Evolutionary conservation across 2,113 vertebrate species (phyloP), one percentile per base, ranked within the genome.

Genomic region (Antechinus flavipes): DNA sequence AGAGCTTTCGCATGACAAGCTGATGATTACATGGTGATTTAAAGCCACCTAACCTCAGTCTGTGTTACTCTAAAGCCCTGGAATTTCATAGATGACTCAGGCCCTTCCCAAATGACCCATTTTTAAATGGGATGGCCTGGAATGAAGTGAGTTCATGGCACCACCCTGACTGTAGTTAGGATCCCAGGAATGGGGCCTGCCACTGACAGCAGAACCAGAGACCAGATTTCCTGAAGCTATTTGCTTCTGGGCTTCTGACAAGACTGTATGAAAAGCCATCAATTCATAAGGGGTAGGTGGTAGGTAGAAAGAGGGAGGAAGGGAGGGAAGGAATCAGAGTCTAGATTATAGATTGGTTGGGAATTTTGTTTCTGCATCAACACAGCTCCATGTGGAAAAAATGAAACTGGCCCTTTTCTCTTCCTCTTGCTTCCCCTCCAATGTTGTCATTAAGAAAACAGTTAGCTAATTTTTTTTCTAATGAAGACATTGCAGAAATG

Each of bases 401-500:
- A 98, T 95, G 97, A 98, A 96, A 96, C 50, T 58, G 97, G 98
- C 97, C 98, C 49, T 90, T 50, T 90, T 52, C 22, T 54, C 91
- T 30, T 1, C 2, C 23, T 27, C 25, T 52, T 1, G 0, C 61
- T 84, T 91, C 24, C 90, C 46, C 14, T 26, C 14, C 95, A 96
- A 96, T 97, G 96, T 97, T 96, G 95, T 97, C 96, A 96, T 98
- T 98, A 97, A 97, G 97, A 96, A 97, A 98, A 97, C 96, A 98
- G 98, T 97, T 98, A 97, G 97, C 97, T 97, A 96, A 97, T 98
- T 97, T 98, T 98, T 98, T 97, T 97, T 97, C 95, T 95, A 97
- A 98, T 92, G 98, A 98, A 97, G 97, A 94, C 97, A 98, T 98
- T 98, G 98, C 97, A 97, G 94, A 96, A 97, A 96, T 2, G 25